These are phyloP conservation scores for Chaenogobius annularis DNA, from an alignment of 2,113 vertebrate species.

Conservation along the genomic window DNA sequence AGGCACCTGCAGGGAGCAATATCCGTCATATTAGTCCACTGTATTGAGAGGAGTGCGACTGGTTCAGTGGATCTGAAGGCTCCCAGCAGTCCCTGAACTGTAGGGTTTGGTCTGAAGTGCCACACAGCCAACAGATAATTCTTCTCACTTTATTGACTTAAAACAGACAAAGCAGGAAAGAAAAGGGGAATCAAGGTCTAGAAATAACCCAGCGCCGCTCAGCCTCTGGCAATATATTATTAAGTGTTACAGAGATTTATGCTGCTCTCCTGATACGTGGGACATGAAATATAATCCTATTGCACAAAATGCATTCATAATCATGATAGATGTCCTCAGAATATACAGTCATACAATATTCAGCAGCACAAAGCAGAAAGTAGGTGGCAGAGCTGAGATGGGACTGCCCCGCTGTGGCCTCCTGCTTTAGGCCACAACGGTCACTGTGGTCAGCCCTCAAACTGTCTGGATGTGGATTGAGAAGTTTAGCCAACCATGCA, in stretches of 20 bases:
- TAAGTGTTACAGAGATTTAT: conserved; percentile 58
- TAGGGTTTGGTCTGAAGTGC: conserved; percentile 30
- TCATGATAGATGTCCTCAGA: conserved; percentile 47
- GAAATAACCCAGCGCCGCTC: conserved; percentile 45
- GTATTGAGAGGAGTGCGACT: conserved; percentile 39
- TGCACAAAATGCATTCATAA: conserved; percentile 51
- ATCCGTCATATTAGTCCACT: conserved; percentile 45
- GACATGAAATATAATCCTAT: conserved; percentile 56
- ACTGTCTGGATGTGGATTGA: conserved; percentile 56
- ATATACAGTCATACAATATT: conserved; percentile 40
- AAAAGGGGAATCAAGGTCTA: conserved; percentile 51
- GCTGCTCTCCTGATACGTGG: conserved; percentile 42
- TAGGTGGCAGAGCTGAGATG: conserved; percentile 27
- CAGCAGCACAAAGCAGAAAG: conserved; percentile 41
- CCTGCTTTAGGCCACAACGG: conserved; percentile 51
- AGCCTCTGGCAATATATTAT: conserved; percentile 54
- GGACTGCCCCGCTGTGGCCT: conserved; percentile 55
- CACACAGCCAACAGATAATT: conserved; percentile 54
- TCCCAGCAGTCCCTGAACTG: conserved; percentile 42
- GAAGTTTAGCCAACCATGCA: conserved; percentile 52
- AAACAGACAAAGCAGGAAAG: conserved; percentile 52
- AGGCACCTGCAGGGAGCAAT: conserved; percentile 40
- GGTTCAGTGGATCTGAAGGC: conserved; percentile 17
- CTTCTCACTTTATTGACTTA: conserved; percentile 55
- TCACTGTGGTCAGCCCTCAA: conserved; percentile 57